Base-by-base conservation (phyloP, 2,113 vertebrate genomes). In the Aphyosemion australe region DNA sequence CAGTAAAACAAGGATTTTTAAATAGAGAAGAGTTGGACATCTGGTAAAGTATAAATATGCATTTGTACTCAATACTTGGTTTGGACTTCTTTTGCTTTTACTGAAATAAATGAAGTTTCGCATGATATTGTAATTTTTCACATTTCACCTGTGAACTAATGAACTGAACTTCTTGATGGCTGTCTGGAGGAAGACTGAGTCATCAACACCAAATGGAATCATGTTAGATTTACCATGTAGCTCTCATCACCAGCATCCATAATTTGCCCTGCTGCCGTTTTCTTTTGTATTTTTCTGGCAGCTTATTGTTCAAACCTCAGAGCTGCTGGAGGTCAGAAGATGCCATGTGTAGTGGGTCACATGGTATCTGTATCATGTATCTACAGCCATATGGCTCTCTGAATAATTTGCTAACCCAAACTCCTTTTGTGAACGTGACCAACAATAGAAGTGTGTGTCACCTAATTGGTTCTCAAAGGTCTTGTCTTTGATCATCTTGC, bases 261-360 rank as follows among this genome's bases (percentile, higher is more conserved):
- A 15, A 37, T 37, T 32, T 3, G 54, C 39, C 37, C 3, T 65
- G 19, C 32, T 15, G n/a, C 20, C 5, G 18, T 43, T 68, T 1
- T 63, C 8, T 41, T 55, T 8, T 0, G 34, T 8, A 9, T 49
- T 19, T 49, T 47, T n/a, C 20, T 54, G n/a, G 14, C 50, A 12
- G 59, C 45, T 39, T 11, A 60, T 20, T 1, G 31, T 47, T 50
- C 48, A 39, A 60, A 54, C 51, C 62, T 71, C 69, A 46, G 53
- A 37, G 18, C n/a, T 51, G 19, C 55, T 39, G 34, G 42, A 21
- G 49, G 14, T 52, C 31, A n/a, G 31, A 49, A 43, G 19, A 65
- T 43, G 6, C 49, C 20, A 12, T 61, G 47, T 70, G 55, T 62
- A 57, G 9, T 21, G 61, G 57, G 69, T 53, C 57, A 26, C 3